These are phyloP conservation scores for Sardina pilchardus DNA, from an alignment of 2,113 vertebrate species.

Conservation along the genomic window DNA sequence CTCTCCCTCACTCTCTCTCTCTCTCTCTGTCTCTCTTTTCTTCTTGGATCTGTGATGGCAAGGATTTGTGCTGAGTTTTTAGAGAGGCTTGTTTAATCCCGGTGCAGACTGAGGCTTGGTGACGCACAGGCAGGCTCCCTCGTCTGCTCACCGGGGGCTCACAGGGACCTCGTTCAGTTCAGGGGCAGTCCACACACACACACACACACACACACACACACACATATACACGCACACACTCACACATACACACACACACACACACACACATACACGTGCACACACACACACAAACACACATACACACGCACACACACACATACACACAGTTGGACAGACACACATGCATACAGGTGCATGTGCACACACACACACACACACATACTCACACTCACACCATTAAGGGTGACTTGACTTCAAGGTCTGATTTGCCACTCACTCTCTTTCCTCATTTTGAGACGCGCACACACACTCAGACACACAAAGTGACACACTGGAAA, in stretches of 20 bases:
- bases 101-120: not conserved
- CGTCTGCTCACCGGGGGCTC: slow-evolving; percentile 16
- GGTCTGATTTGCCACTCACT: not conserved
- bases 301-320: not conserved
- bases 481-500: not conserved
- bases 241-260: too few species aligned
- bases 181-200: not conserved
- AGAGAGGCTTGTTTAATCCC: slow-evolving; percentile 23
- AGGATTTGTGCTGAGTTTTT: slow-evolving; percentile 22
- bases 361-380: not conserved
- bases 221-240: too few species aligned
- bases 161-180: not conserved
- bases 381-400: not conserved
- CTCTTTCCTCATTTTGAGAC: not conserved
- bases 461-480: not conserved
- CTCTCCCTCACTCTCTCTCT: not conserved
- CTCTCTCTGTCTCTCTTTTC: slow-evolving; percentile 8
- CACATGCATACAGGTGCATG: not conserved
- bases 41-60: slow-evolving; percentile 38
- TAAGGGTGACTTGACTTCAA: not conserved
- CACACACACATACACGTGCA: too few species aligned
- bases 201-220: too few species aligned
- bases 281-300: not conserved
- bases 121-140: slow-evolving; percentile 22
- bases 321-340: not conserved